Base-by-base conservation (phyloP, 1,140 invertebrate genomes). In the Palaemon carinicauda region DNA sequence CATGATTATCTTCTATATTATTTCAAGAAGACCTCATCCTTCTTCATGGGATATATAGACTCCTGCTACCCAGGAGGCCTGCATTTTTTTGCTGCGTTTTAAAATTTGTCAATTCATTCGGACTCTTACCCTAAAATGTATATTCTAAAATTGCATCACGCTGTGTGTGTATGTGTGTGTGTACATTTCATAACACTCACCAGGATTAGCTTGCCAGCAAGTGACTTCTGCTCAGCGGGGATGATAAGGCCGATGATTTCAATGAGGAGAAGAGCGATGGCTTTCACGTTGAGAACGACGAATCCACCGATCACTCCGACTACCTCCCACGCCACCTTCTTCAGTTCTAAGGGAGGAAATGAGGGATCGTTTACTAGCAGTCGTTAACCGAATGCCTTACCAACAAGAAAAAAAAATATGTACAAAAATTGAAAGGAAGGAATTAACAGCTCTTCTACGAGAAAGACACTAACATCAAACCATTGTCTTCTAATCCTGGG, bases 281-380 rank as follows among this genome's bases (percentile, higher is more conserved):
- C 79, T 24, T 79, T 82, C 54, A 83, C 29, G 53, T 88, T 88
- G n/a, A 88, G 87, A 41, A 88, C 73, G 15, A 88, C 50, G 74
- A 88, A 88, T 24, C 82, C 56, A 21, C 27, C n/a, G 9, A 88
- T 1, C n/a, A 31, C 5, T 3, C 24, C 41, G 3, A 71, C 21
- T 17, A 82, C 21, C 87, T 88, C 87, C 80, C 80, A 82, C 14
- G 52, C 69, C 24, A 24, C 51, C 31, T 74, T 82, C 29, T 82
- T 82, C 10, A 51, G 7, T 2, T 10, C 80, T 82, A n/a, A n/a
- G 69, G 7, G 31, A 10, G 5, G 19, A 15, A 1, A 82, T 71
- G 9, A 9, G 21, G 52, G 53, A 53, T n/a, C n/a, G n/a, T 3
- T 21, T 14, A 21, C 3, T 27, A 14, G 1, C 21, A 7, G n/a